These are phyloP conservation scores for Alfaro cultratus DNA, from an alignment of 2,797 vertebrate genomes.

Conservation along the genomic window DNA sequence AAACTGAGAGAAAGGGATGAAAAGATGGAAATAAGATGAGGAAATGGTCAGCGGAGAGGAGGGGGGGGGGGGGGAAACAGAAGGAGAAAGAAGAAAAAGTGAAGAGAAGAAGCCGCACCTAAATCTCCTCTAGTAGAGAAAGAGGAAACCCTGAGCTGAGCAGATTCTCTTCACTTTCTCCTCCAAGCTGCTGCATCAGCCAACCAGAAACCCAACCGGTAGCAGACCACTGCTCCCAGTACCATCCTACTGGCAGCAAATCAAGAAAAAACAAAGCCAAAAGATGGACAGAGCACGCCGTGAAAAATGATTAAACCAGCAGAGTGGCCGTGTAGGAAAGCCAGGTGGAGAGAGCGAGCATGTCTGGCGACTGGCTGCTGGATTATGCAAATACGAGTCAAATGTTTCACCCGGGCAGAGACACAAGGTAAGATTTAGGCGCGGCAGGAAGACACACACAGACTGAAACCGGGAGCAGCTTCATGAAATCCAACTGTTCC, in stretches of 20 bases:
- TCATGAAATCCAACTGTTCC: background rate
- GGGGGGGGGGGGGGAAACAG: too few species aligned
- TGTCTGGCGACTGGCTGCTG: slow-evolving; percentile 34
- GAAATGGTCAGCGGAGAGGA: too few species aligned
- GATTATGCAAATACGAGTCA: slow-evolving; percentile 82
- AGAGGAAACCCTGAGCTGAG: slow-evolving; percentile 2
- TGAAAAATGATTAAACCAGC: slow-evolving; percentile 10
- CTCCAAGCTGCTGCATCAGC: slow-evolving; percentile 8
- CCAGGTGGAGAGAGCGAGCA: slow-evolving; percentile 13
- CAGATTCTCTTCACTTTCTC: slow-evolving; percentile 21
- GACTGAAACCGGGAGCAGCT: slow-evolving; percentile 2
- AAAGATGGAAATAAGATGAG: background rate
- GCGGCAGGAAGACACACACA: slow-evolving; percentile 49
- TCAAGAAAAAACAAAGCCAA: slow-evolving; percentile 10
- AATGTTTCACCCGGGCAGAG: slow-evolving; percentile 63
- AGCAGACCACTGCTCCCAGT: slow-evolving; percentile 21
- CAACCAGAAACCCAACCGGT: slow-evolving; percentile 2
- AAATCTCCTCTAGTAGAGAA: slow-evolving; percentile 1
- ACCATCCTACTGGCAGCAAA: background rate
- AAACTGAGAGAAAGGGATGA: background rate
- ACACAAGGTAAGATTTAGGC: slow-evolving; percentile 46
- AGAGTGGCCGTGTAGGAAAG: background rate
- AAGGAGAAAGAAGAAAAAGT: background rate
- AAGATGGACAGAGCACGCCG: background rate
- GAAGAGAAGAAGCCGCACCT: slow-evolving; percentile 53